A percentile compares a stretch with the other conserved stretches of the same genome.
These are phyloP conservation scores for Tiliacea citrago DNA, from an alignment of 2,888 invertebrate species.

Conservation along the genomic window DNA sequence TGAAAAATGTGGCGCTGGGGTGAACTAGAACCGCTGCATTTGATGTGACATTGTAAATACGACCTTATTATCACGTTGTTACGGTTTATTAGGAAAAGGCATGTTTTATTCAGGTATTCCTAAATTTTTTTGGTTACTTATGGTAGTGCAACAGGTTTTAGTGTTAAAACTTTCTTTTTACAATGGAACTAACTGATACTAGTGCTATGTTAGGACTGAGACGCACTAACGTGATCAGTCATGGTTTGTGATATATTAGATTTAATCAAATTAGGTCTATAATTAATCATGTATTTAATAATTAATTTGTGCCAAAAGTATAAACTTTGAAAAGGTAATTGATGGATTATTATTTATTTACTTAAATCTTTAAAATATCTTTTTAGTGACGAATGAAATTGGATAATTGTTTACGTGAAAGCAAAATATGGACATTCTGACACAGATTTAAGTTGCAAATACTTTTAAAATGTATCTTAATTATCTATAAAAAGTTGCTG, in stretches of 20 bases:
- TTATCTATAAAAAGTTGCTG: not conserved
- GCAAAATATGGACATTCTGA: not conserved
- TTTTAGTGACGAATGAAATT: not conserved
- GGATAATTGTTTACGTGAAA: not conserved
- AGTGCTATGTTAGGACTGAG: slow-evolving; percentile 67
- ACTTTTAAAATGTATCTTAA: not conserved
- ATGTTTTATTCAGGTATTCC: not conserved
- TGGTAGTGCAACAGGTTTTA: slow-evolving; percentile 49
- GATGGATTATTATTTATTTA: not conserved
- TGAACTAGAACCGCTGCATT: slow-evolving; percentile 1
- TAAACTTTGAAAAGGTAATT: slow-evolving; percentile 34
- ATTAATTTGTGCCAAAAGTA: slow-evolving; percentile 59
- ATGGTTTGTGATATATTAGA: slow-evolving; percentile 87
- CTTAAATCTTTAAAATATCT: not conserved
- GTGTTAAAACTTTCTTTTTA: slow-evolving; percentile 34
- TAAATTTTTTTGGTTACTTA: not conserved
- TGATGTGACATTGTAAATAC: slow-evolving; percentile 10
- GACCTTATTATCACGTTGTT: not conserved
- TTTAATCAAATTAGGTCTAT: slow-evolving; percentile 73
- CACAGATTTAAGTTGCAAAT: not conserved
- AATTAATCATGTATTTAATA: slow-evolving; percentile 66
- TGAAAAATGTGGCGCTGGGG: slow-evolving; percentile 16
- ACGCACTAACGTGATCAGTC: slow-evolving; percentile 76
- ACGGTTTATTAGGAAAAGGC: not conserved
- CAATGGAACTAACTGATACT: slow-evolving; percentile 60